Evolutionary conservation across 2,113 vertebrate genomes (phyloP).

Genomic region (Stercorarius parasiticus): DNA sequence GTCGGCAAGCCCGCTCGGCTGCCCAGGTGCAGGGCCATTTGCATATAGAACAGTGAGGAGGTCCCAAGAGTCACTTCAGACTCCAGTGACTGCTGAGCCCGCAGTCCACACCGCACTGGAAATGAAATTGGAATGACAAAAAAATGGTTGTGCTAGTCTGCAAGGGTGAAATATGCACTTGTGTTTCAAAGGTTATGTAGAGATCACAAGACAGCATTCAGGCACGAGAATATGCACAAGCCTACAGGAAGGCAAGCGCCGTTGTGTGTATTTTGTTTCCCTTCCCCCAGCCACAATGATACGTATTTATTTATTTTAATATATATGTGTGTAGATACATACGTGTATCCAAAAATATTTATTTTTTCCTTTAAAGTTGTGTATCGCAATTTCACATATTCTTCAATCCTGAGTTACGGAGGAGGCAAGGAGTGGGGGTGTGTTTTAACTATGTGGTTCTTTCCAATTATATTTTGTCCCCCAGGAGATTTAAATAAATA

Average conservation of each 20-base stretch:
- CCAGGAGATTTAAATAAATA: too few species aligned
- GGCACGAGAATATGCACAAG: conserved; percentile 13
- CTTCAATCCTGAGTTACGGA: not conserved
- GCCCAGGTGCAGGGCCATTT: conserved; percentile 99
- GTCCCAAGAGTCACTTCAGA: conserved; percentile 99
- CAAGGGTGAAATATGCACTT: conserved; percentile 80
- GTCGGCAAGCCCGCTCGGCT: conserved; percentile 94
- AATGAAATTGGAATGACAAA: conserved; percentile 99
- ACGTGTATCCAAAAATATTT: not conserved
- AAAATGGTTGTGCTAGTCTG: conserved; percentile 81
- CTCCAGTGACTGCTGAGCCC: conserved; percentile 97
- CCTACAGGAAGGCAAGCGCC: conserved; percentile 42
- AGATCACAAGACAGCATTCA: conserved; percentile 69
- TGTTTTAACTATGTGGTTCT: not conserved
- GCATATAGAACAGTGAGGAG: conserved; percentile 99
- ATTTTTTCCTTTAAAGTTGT: not conserved
- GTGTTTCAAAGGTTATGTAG: conserved; percentile 77
- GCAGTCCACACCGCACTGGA: conserved; percentile 88
- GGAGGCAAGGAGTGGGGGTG: not conserved
- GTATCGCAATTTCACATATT: not conserved
- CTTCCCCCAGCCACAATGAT: not conserved
- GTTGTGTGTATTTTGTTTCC: not conserved
- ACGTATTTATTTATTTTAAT: not conserved
- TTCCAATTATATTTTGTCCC: too few species aligned
- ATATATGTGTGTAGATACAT: not conserved